Percentiles rank a stretch among this genome's conserved stretches.
Evolutionary conservation across 2,888 invertebrate species (phyloP).

Genomic region (Branchellion lobata): DNA sequence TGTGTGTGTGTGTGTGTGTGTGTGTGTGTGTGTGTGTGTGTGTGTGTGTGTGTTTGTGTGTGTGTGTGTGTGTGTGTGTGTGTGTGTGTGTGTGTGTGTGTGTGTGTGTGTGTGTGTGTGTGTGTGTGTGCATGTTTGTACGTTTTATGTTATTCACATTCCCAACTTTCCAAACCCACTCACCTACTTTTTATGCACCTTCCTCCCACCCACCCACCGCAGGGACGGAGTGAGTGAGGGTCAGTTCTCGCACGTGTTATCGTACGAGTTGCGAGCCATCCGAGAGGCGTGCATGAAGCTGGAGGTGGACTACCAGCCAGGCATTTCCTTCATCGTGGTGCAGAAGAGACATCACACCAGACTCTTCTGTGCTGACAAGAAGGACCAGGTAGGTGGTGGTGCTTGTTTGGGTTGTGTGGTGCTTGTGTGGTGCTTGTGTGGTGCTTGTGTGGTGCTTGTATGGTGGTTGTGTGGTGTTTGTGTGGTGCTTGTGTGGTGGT

Average conservation of each 20-base stretch:
- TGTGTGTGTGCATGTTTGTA: too few relatives aligned
- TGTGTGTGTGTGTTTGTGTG: too few relatives aligned
- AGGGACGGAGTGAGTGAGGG: constrained; percentile 98
- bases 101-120: too few relatives aligned
- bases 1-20: too few relatives aligned
- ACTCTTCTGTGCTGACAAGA: constrained; percentile 97
- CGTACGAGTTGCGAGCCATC: constrained; percentile 94
- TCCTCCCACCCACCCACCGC: constrained; percentile 96
- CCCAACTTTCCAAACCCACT: constrained; percentile 63
- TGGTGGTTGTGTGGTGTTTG: too few relatives aligned
- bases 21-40: too few relatives aligned
- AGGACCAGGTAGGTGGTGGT: constrained; percentile 76
- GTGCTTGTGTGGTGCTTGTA: too few relatives aligned
- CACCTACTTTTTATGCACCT: constrained; percentile 97
- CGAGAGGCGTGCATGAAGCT: constrained; percentile 96
- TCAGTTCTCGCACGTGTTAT: constrained; percentile 92
- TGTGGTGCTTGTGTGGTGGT: too few relatives aligned
- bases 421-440: too few relatives aligned
- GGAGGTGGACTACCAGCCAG: constrained; percentile 91
- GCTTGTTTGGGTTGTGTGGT: too few relatives aligned
- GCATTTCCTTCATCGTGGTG: constrained; percentile 95
- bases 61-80: too few relatives aligned
- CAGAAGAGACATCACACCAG: constrained; percentile 99
- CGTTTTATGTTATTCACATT: background rate
- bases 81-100: too few relatives aligned